Conservation (phyloP, 2,113 vertebrate genomes). For the Trochalopteron elliotii region DNA sequence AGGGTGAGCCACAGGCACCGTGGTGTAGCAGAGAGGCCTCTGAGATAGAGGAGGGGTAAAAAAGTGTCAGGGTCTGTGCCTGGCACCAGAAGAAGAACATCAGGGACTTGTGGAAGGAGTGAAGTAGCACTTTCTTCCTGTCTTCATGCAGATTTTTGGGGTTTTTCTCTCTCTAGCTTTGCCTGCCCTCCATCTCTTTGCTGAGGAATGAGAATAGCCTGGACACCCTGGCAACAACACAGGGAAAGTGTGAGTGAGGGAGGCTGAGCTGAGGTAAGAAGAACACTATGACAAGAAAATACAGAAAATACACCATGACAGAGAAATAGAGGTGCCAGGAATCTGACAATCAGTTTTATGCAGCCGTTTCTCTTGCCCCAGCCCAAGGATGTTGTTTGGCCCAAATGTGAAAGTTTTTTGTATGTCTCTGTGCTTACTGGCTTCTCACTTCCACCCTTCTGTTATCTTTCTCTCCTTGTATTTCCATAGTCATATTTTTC, state of each 20-base stretch:
- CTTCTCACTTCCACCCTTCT: not conserved
- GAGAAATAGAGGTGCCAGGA: not conserved
- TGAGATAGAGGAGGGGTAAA: not conserved
- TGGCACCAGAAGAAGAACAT: not conserved
- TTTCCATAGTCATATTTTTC: not conserved
- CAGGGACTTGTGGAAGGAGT: not conserved
- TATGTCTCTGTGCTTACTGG: not conserved
- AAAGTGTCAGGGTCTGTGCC: not conserved
- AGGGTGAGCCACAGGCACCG: fast-evolving
- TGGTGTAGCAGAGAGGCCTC: not conserved
- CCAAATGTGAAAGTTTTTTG: not conserved
- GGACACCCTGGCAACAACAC: fast-evolving
- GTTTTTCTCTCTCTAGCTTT: not conserved
- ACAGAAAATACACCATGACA: not conserved
- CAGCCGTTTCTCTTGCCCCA: not conserved
- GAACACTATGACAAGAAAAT: not conserved
- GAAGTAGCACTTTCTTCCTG: not conserved
- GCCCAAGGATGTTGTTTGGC: not conserved
- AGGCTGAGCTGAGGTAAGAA: not conserved
- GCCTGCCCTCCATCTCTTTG: not conserved
- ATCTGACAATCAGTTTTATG: not conserved
- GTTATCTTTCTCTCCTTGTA: not conserved
- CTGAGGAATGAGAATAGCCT: not conserved
- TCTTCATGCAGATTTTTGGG: not conserved
- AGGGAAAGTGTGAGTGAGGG: fast-evolving